A percentile compares a stretch with the other conserved stretches of the same genome.
phyloP scores from a whole-genome alignment of 2,888 invertebrate species.

The Alsophila aescularia region DNA sequence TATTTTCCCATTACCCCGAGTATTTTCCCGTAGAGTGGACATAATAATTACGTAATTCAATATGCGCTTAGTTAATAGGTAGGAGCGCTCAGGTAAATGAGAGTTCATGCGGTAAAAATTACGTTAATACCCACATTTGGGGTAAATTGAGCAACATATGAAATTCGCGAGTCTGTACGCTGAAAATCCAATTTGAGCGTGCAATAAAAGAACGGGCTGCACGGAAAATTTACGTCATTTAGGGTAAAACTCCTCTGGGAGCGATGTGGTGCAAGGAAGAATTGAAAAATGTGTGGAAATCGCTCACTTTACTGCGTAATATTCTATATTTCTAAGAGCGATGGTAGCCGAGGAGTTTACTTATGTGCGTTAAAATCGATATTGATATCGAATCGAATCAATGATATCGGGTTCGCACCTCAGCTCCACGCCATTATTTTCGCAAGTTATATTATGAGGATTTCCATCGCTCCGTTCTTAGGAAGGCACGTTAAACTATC shows the following conservation, averaged over 20 bases:
- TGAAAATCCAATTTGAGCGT: slow-evolving; percentile 65
- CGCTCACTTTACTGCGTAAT: too few species aligned
- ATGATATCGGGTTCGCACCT: too few species aligned
- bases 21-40: neutral
- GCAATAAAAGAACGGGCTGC: slow-evolving; percentile 66
- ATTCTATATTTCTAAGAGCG: too few species aligned
- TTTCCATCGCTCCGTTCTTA: too few species aligned
- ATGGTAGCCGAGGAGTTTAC: too few species aligned
- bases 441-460: too few species aligned
- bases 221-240: slow-evolving; percentile 43
- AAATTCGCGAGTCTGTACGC: slow-evolving; percentile 57
- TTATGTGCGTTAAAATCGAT: too few species aligned
- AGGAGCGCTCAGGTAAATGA: slow-evolving; percentile 38
- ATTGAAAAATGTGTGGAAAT: neutral
- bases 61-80: slow-evolving; percentile 34
- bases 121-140: slow-evolving; percentile 44
- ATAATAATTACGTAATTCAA: slow-evolving; percentile 40
- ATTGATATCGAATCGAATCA: too few species aligned
- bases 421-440: too few species aligned
- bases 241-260: slow-evolving; percentile 34
- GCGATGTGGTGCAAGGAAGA: neutral
- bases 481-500: too few species aligned
- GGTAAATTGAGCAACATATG: slow-evolving; percentile 54
- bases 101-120: slow-evolving; percentile 44
- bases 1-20: neutral